These are phyloP conservation scores for Trissolcus brochymenae DNA, from an alignment of 2,888 invertebrate genomes.

Conservation along the genomic window DNA sequence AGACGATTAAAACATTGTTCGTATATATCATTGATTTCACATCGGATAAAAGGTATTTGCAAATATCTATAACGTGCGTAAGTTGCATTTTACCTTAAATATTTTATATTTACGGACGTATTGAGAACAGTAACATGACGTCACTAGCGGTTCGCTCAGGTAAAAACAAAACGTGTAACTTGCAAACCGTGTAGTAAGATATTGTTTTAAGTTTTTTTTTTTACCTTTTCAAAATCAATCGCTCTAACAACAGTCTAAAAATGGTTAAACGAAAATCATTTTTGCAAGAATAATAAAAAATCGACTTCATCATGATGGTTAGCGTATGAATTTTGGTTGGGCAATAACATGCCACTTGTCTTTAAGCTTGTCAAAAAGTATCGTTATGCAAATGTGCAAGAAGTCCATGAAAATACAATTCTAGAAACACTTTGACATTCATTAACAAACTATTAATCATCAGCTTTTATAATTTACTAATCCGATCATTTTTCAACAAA, in stretches of 20 bases:
- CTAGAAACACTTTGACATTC: constrained; percentile 43
- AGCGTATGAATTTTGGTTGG: background rate
- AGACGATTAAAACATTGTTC: constrained; percentile 13
- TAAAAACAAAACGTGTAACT: constrained; percentile 5
- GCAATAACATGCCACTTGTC: background rate
- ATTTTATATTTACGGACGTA: constrained; percentile 37
- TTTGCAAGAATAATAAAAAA: too few relatives aligned
- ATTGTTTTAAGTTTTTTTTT: background rate
- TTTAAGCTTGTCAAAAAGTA: background rate
- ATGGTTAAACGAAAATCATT: too few relatives aligned
- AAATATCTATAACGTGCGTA: constrained; percentile 22
- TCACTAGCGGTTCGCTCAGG: constrained; percentile 18
- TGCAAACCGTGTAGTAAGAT: background rate
- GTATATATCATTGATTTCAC: constrained; percentile 21
- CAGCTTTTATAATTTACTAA: constrained; percentile 17
- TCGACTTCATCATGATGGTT: too few relatives aligned
- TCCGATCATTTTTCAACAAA: constrained; percentile 39
- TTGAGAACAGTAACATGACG: constrained; percentile 44
- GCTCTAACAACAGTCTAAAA: too few relatives aligned
- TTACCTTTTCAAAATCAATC: too few relatives aligned
- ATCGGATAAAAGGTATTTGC: constrained; percentile 30
- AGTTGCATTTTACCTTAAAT: constrained; percentile 14
- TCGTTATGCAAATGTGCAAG: constrained; percentile 17
- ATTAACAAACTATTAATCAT: constrained; percentile 42
- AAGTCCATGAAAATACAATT: constrained; percentile 34